Conservation (phyloP, 2,888 invertebrate genomes). For the Sialis lutaria region DNA sequence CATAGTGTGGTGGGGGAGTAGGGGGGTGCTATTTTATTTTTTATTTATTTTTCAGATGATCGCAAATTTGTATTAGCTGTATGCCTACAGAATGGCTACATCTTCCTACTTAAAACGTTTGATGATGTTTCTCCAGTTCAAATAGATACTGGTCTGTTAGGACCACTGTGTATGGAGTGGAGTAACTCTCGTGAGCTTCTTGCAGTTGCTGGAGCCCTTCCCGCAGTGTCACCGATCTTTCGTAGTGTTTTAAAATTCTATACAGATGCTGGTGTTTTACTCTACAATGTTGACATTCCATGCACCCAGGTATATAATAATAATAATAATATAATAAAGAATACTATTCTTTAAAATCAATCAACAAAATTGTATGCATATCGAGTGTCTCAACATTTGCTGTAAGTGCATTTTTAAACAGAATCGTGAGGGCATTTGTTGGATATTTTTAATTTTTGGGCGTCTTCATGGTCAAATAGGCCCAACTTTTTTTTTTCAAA, state of each 20-base stretch:
- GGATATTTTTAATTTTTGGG: too few relatives aligned
- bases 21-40: too few relatives aligned
- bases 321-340: neutral
- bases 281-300: conserved; percentile 66
- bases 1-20: too few relatives aligned
- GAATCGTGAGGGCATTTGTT: too few relatives aligned
- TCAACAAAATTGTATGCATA: too few relatives aligned
- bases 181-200: conserved; percentile 84
- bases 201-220: conserved; percentile 62
- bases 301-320: conserved; percentile 42
- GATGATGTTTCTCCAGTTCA: conserved; percentile 87
- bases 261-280: conserved; percentile 64
- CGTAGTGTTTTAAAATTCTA: conserved; percentile 83
- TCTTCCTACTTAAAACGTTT: conserved; percentile 76
- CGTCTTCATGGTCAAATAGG: too few relatives aligned
- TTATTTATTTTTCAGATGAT: conserved; percentile 27
- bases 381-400: too few relatives aligned
- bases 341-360: neutral
- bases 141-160: conserved; percentile 64
- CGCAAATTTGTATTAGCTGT: conserved; percentile 69
- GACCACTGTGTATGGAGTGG: conserved; percentile 86
- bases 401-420: too few relatives aligned
- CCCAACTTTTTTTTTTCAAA: too few relatives aligned
- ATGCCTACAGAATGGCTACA: conserved; percentile 75
- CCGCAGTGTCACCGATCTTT: conserved; percentile 31